These are phyloP conservation scores for Aphis craccivora DNA, from an alignment of 1,140 invertebrate species.

Conservation along the genomic window DNA sequence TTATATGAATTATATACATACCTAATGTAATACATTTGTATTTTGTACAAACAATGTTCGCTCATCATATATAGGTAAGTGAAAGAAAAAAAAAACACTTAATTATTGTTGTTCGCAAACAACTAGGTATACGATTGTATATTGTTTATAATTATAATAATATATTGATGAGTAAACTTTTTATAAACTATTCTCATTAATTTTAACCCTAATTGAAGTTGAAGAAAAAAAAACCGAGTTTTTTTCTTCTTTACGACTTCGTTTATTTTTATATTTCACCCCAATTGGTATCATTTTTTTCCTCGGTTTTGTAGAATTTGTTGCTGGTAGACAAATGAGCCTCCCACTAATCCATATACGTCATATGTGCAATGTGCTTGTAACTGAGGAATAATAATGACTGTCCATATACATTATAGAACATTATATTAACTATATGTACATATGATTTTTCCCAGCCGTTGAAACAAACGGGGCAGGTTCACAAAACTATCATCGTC, in stretches of 20 bases:
- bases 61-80: neutral
- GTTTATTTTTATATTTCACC: slow-evolving; percentile 29
- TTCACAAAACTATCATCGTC: slow-evolving; percentile 39
- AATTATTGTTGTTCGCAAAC: neutral
- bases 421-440: neutral
- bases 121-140: too few species aligned
- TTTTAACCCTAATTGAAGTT: neutral
- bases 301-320: neutral
- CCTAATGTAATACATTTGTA: neutral
- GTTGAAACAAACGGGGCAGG: neutral
- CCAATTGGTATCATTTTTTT: neutral
- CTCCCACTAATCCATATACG: neutral
- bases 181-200: slow-evolving; percentile 1
- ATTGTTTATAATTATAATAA: too few species aligned
- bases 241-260: neutral
- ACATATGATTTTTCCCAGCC: neutral
- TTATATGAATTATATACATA: too few species aligned
- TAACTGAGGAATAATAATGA: neutral
- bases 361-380: too few species aligned
- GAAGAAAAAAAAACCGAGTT: neutral
- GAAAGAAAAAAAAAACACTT: neutral
- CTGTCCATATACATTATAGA: neutral
- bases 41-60: neutral
- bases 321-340: slow-evolving; percentile 30
- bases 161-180: neutral